Evolutionary conservation across 2,888 invertebrate species (phyloP).

Genomic region (Drosophila testacea): DNA sequence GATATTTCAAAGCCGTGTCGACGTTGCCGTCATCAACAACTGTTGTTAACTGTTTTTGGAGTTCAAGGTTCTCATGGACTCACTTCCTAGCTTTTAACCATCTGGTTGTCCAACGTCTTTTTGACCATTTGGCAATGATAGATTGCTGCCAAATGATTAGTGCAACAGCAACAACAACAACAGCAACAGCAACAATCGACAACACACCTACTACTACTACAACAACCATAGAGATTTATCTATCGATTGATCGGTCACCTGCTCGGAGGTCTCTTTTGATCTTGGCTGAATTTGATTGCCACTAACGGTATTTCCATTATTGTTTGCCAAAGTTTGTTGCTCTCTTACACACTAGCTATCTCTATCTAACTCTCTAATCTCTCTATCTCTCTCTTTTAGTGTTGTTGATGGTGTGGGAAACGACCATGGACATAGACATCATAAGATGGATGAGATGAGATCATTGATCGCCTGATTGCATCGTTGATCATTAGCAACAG

Average conservation of each 20-base stretch:
- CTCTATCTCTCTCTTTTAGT: not conserved
- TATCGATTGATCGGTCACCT: conserved; percentile 48
- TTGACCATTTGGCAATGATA: conserved; percentile 70
- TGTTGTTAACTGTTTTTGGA: conserved; percentile 28
- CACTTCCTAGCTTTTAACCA: conserved; percentile 53
- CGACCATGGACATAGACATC: conserved; percentile 42
- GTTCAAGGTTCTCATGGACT: conserved; percentile 73
- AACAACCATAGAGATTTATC: conserved; percentile 14
- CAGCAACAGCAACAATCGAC: not conserved
- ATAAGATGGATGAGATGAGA: conserved; percentile 58
- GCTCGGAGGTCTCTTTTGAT: conserved; percentile 54
- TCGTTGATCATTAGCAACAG: conserved; percentile 22
- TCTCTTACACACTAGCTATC: conserved; percentile 16
- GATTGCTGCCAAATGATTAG: conserved; percentile 71
- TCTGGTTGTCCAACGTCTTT: conserved; percentile 21
- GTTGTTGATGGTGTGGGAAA: conserved; percentile 48
- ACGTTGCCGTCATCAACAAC: conserved; percentile 47
- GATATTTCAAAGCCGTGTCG: conserved; percentile 63
- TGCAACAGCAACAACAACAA: conserved; percentile 33
- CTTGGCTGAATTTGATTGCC: conserved; percentile 56
- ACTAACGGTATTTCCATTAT: conserved; percentile 71
- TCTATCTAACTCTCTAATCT: not conserved
- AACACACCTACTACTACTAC: conserved; percentile 23
- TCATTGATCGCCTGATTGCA: conserved; percentile 57
- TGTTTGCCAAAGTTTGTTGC: conserved; percentile 58